These are phyloP conservation scores for Terrapene triunguis DNA, from an alignment of 2,113 vertebrate species.

Conservation along the genomic window DNA sequence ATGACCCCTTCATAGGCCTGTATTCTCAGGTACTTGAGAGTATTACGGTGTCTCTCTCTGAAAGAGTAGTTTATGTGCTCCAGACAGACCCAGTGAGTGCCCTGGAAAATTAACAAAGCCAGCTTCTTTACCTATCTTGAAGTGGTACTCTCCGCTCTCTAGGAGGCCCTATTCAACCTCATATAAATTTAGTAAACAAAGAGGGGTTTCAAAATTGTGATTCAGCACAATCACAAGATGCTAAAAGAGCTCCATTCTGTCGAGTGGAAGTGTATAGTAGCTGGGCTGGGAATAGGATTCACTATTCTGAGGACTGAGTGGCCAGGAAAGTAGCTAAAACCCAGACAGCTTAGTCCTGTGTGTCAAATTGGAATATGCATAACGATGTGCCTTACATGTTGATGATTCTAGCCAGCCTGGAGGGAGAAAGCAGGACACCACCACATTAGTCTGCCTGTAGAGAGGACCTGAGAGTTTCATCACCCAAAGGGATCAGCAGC, in stretches of 20 bases:
- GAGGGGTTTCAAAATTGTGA: constrained; percentile 64
- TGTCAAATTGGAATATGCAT: constrained; percentile 61
- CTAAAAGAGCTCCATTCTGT: constrained; percentile 59
- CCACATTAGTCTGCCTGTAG: not conserved
- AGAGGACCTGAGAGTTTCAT: not conserved
- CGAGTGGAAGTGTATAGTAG: constrained; percentile 43
- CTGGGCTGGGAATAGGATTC: constrained; percentile 68
- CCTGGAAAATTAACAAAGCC: constrained; percentile 66
- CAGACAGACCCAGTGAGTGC: constrained; percentile 55
- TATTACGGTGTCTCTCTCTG: constrained; percentile 34
- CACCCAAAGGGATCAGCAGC: not conserved
- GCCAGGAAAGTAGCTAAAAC: constrained; percentile 55
- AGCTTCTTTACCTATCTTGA: constrained; percentile 62
- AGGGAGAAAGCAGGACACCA: not conserved
- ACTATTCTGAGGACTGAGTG: constrained; percentile 41
- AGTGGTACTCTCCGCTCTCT: constrained; percentile 66
- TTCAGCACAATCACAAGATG: constrained; percentile 62
- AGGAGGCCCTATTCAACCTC: constrained; percentile 68
- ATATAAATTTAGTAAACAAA: constrained; percentile 73
- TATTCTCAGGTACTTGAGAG: constrained; percentile 58
- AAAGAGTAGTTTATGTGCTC: constrained; percentile 43
- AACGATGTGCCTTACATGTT: constrained; percentile 67
- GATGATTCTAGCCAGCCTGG: constrained; percentile 24
- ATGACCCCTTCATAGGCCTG: constrained; percentile 32
- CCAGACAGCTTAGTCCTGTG: constrained; percentile 69